A percentile compares a stretch with the other conserved stretches of the same genome.
Conservation (phyloP, 2,113 vertebrate species). For the Amphiprion percula region DNA sequence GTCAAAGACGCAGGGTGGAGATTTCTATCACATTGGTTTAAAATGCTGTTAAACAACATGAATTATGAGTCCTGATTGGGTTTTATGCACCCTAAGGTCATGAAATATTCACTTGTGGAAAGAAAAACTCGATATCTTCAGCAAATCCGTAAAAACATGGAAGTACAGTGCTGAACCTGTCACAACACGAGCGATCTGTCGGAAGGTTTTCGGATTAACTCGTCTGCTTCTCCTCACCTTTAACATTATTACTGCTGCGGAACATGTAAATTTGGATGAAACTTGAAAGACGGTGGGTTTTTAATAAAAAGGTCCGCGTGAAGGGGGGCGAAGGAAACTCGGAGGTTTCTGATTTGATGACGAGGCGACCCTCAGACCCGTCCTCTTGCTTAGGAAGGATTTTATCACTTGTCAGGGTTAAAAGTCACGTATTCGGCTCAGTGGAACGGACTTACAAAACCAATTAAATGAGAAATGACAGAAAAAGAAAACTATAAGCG, state of each 20-base stretch:
- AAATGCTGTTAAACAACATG: not conserved
- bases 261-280: conserved; percentile 20
- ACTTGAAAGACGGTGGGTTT: not conserved
- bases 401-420: not conserved
- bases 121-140: not conserved
- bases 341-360: too few species aligned
- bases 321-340: too few species aligned
- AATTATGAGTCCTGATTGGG: not conserved
- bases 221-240: conserved; percentile 17
- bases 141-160: not conserved
- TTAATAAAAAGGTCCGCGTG: not conserved
- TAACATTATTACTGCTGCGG: conserved; percentile 1
- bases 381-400: conserved; percentile 7
- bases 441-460: conserved; percentile 8
- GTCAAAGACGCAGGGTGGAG: not conserved
- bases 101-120: not conserved
- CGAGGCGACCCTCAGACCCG: not conserved
- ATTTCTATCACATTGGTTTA: conserved; percentile 5
- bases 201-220: not conserved
- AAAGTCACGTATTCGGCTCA: conserved; percentile 9
- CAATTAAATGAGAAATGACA: conserved; percentile 43
- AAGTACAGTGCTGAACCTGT: not conserved
- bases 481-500: not conserved
- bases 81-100: not conserved
- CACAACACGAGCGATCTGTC: not conserved